Conservation (phyloP, 37 sponge, comb jelly and placozoan species). For the Hormiphora californensis region DNA sequence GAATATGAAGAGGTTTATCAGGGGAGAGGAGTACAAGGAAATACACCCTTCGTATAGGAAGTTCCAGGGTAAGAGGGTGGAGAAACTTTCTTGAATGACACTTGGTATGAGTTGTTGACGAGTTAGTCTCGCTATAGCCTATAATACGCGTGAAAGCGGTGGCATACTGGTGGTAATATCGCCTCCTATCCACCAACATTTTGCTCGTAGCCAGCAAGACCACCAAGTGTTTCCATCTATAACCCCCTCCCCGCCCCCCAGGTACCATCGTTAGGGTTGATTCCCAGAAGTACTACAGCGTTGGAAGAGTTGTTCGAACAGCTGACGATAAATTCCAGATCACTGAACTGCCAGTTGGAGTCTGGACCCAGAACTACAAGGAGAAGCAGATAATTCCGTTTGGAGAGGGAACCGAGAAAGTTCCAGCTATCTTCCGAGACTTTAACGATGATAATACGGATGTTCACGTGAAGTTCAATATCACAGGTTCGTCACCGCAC, state of each 20-base stretch:
- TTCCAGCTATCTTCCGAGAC: conserved; percentile 69
- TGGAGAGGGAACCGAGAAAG: conserved; percentile 87
- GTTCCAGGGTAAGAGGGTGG: too few relatives aligned
- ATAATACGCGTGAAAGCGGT: too few relatives aligned
- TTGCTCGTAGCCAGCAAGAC: too few relatives aligned
- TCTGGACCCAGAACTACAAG: conserved; percentile 94
- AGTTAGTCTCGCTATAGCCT: too few relatives aligned
- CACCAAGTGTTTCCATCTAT: neutral
- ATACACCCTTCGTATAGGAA: conserved; percentile 7
- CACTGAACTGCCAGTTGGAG: conserved; percentile 80
- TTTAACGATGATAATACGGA: conserved; percentile 98
- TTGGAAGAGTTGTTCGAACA: conserved; percentile 67
- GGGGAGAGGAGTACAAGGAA: conserved; percentile 64
- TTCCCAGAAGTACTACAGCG: conserved; percentile 67
- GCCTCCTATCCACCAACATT: too few relatives aligned
- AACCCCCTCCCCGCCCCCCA: neutral
- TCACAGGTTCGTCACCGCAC: conserved; percentile 57
- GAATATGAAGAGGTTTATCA: conserved; percentile 74
- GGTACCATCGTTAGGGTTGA: conserved; percentile 76
- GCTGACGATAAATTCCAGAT: conserved; percentile 76
- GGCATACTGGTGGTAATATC: too few relatives aligned
- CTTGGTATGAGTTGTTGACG: too few relatives aligned
- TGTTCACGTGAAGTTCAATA: conserved; percentile 86
- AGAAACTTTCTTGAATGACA: too few relatives aligned
- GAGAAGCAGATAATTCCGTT: conserved; percentile 80